Percentiles rank a stretch among this genome's conserved stretches.
Evolutionary conservation across 2,797 vertebrate species (phyloP).

Genomic region (Phaenicophaeus curvirostris): DNA sequence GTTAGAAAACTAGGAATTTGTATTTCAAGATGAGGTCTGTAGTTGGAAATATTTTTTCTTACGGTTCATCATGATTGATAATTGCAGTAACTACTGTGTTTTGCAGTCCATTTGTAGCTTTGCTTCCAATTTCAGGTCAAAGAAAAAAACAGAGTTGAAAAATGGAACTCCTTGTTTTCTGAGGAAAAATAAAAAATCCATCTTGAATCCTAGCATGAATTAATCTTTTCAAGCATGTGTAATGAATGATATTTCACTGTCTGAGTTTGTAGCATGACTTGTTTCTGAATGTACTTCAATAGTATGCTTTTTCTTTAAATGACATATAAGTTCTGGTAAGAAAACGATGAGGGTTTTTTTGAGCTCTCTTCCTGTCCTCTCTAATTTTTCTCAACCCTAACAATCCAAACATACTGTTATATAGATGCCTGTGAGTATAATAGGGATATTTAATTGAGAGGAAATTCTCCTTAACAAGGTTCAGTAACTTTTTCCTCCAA

Average conservation of each 20-base stretch:
- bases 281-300: not conserved
- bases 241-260: conserved; percentile 13
- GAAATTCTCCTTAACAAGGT: not conserved
- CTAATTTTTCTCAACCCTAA: not conserved
- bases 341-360: not conserved
- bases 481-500: not conserved
- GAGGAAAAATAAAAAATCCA: not conserved
- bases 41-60: not conserved
- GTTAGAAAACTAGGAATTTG: not conserved
- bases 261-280: not conserved
- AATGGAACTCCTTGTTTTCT: not conserved
- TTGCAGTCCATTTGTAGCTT: not conserved
- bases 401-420: not conserved
- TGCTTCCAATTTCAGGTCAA: not conserved
- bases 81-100: not conserved
- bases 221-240: conserved; percentile 23
- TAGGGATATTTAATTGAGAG: not conserved
- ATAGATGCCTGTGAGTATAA: not conserved
- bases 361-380: not conserved
- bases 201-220: conserved; percentile 28
- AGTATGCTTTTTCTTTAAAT: not conserved
- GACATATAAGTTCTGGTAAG: not conserved
- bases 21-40: not conserved
- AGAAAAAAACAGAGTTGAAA: not conserved
- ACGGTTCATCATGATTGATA: not conserved